Conservation (phyloP, 1,140 invertebrate genomes). For the Penaeus indicus region DNA sequence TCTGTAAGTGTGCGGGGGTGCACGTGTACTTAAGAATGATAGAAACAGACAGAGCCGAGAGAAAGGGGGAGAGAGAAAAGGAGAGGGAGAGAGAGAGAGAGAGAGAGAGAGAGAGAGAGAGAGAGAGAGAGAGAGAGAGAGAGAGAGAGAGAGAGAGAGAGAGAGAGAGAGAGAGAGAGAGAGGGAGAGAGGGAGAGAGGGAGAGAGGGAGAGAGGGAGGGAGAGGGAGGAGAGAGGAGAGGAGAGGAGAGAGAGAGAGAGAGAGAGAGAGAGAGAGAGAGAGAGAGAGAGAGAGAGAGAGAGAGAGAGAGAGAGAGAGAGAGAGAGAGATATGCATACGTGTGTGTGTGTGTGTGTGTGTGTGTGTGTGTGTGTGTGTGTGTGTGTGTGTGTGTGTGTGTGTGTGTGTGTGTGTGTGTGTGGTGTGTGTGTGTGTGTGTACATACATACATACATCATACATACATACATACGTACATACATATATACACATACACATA, state of each 20-base stretch:
- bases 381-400: slow-evolving; percentile 12
- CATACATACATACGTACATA: neutral
- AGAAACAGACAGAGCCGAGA: too few relatives aligned
- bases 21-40: too few relatives aligned
- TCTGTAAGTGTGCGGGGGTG: too few relatives aligned
- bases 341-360: too few relatives aligned
- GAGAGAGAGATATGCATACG: neutral
- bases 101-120: neutral
- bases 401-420: too few relatives aligned
- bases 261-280: neutral
- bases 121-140: neutral
- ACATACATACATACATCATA: neutral
- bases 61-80: neutral
- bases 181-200: neutral
- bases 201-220: neutral
- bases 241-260: neutral
- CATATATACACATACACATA: neutral
- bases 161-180: neutral
- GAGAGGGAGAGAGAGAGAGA: neutral
- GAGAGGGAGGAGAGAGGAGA: neutral
- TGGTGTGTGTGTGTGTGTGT: neutral
- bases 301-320: neutral
- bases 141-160: neutral
- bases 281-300: neutral
- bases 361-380: neutral